Conservation (phyloP, 2,888 invertebrate species). For the Maniola hyperantus region DNA sequence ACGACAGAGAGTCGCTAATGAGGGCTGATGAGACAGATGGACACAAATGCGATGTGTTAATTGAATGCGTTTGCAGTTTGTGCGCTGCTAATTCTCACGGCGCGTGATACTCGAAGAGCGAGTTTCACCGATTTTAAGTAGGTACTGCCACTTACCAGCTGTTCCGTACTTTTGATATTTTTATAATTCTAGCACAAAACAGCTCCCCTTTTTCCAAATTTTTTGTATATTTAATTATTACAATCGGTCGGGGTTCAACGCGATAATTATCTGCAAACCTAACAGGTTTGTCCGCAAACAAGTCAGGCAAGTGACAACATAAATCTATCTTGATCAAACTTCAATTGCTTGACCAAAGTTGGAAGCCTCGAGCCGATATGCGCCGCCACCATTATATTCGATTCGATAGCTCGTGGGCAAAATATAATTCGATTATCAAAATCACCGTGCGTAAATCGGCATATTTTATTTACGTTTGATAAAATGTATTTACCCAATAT, state of each 20-base stretch:
- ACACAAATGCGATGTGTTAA: slow-evolving; percentile 28
- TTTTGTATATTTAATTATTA: too few relatives aligned
- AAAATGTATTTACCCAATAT: not conserved
- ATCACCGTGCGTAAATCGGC: not conserved
- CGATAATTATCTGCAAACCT: too few relatives aligned
- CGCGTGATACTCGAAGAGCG: not conserved
- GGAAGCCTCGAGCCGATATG: not conserved
- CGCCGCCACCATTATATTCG: not conserved
- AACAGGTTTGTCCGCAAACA: too few relatives aligned
- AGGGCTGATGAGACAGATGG: slow-evolving; percentile 29
- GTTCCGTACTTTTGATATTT: too few relatives aligned
- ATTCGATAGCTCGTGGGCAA: not conserved
- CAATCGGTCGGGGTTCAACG: too few relatives aligned
- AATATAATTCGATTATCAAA: slow-evolving; percentile 2
- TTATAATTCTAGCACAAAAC: too few relatives aligned
- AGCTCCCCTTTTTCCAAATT: too few relatives aligned
- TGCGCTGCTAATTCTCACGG: not conserved
- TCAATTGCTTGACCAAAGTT: too few relatives aligned
- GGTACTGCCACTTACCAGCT: not conserved
- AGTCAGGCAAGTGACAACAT: too few relatives aligned
- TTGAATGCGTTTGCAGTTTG: slow-evolving; percentile 14
- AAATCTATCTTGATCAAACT: too few relatives aligned
- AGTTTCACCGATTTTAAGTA: not conserved
- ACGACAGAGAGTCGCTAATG: slow-evolving; percentile 24
- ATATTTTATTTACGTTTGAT: not conserved